These are phyloP conservation scores for Caranx melampygus DNA, from an alignment of 2,113 vertebrate genomes.

Conservation along the genomic window DNA sequence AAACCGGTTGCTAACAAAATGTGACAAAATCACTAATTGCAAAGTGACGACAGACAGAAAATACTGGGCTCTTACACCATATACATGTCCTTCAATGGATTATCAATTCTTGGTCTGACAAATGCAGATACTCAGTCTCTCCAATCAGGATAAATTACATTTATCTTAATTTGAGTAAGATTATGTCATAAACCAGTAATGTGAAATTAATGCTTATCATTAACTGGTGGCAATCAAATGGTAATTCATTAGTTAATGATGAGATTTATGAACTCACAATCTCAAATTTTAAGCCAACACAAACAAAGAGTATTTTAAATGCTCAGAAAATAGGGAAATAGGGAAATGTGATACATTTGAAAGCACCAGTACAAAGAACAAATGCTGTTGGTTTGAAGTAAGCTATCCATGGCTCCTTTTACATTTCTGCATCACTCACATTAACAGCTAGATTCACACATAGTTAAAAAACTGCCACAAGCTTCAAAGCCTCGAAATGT, in stretches of 20 bases:
- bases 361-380: not conserved
- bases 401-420: not conserved
- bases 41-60: conserved; percentile 12
- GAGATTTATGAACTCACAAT: not conserved
- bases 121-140: not conserved
- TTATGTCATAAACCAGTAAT: not conserved
- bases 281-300: not conserved
- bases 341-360: too few species aligned
- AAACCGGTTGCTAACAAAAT: conserved; percentile 44
- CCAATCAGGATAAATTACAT: not conserved
- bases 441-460: not conserved
- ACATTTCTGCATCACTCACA: not conserved
- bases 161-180: not conserved
- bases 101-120: not conserved
- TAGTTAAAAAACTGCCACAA: not conserved
- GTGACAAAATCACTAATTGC: not conserved
- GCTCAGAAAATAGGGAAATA: not conserved
- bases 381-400: not conserved
- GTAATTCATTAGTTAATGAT: not conserved
- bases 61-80: not conserved
- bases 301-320: not conserved
- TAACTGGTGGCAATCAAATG: too few species aligned
- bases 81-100: not conserved
- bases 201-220: not conserved
- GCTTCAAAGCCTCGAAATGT: conserved; percentile 1